Evolutionary conservation across 1,140 invertebrate genomes (phyloP).

Genomic region (Drosophila virilis): DNA sequence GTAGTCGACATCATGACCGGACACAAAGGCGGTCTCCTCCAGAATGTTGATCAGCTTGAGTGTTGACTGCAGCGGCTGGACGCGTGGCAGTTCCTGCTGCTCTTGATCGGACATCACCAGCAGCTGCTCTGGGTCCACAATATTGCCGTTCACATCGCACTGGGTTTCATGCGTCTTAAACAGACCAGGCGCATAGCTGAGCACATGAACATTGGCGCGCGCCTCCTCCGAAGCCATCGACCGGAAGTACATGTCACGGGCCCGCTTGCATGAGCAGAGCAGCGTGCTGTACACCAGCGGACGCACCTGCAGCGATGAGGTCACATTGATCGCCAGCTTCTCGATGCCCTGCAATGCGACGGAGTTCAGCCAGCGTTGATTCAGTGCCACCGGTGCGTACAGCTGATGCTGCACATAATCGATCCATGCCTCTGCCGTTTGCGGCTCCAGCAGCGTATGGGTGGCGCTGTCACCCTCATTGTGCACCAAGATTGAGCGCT

Average conservation of each 20-base stretch:
- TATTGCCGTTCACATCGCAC: slow-evolving; percentile 70
- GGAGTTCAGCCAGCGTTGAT: slow-evolving; percentile 88
- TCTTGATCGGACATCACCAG: slow-evolving; percentile 9
- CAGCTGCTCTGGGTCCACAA: slow-evolving; percentile 48
- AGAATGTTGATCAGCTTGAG: slow-evolving; percentile 77
- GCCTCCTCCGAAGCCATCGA: slow-evolving; percentile 90
- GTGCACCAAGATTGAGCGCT: slow-evolving; percentile 91
- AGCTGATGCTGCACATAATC: slow-evolving; percentile 92
- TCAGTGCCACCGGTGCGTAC: slow-evolving; percentile 91
- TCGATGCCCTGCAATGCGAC: slow-evolving; percentile 75
- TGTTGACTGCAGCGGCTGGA: slow-evolving; percentile 56
- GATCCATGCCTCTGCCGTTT: slow-evolving; percentile 86
- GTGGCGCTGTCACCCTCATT: slow-evolving; percentile 94
- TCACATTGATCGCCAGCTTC: slow-evolving; percentile 92
- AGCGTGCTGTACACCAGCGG: slow-evolving; percentile 90
- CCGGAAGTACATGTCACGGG: slow-evolving; percentile 95
- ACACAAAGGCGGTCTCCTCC: slow-evolving; percentile 73
- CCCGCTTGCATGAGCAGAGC: slow-evolving; percentile 94
- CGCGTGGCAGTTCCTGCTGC: slow-evolving; percentile 35
- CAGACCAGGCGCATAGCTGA: slow-evolving; percentile 97
- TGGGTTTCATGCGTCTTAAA: slow-evolving; percentile 90
- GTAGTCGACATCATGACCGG: slow-evolving; percentile 80
- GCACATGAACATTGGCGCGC: slow-evolving; percentile 87
- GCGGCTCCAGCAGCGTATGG: slow-evolving; percentile 86
- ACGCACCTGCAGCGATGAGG: slow-evolving; percentile 92